A percentile compares a stretch with the other conserved stretches of the same genome.
phyloP scores from a whole-genome alignment of 2,113 vertebrate genomes.

The Sinocyclocheilus anshuiensis region DNA sequence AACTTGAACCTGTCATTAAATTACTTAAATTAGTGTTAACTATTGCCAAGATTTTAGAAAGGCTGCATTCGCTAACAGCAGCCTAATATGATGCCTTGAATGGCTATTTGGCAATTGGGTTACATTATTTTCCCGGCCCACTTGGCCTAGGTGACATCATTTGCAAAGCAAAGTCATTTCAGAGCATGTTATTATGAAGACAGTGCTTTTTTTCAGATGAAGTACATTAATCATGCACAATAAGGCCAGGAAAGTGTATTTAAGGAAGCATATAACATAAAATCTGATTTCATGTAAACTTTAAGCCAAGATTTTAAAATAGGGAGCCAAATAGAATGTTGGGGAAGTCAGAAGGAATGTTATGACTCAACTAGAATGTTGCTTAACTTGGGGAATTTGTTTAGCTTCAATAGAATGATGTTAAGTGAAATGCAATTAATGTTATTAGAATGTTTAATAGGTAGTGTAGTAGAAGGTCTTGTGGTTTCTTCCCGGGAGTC shows the following conservation, averaged over 20 bases:
- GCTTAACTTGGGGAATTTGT: neutral
- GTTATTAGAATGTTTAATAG: constrained; percentile 10
- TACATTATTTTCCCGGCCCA: neutral
- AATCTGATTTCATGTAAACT: neutral
- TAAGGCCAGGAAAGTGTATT: too few relatives aligned
- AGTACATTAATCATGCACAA: neutral
- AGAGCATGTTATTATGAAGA: neutral
- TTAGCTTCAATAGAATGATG: neutral
- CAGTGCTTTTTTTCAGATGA: neutral
- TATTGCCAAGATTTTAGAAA: neutral
- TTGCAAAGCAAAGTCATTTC: neutral
- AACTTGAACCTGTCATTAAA: neutral
- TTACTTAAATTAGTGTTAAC: neutral
- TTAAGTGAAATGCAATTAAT: neutral
- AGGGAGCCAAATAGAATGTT: neutral
- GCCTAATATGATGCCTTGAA: neutral
- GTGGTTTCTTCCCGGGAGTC: constrained; percentile 14
- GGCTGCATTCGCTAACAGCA: neutral
- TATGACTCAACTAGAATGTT: neutral
- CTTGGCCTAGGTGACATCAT: neutral
- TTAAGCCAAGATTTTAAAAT: neutral
- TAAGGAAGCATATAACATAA: too few relatives aligned
- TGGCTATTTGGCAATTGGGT: neutral
- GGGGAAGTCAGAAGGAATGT: neutral
- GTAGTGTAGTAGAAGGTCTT: constrained; percentile 32